These are phyloP conservation scores for Sebastes iracundus DNA, from an alignment of 2,797 vertebrate genomes.

Conservation along the genomic window DNA sequence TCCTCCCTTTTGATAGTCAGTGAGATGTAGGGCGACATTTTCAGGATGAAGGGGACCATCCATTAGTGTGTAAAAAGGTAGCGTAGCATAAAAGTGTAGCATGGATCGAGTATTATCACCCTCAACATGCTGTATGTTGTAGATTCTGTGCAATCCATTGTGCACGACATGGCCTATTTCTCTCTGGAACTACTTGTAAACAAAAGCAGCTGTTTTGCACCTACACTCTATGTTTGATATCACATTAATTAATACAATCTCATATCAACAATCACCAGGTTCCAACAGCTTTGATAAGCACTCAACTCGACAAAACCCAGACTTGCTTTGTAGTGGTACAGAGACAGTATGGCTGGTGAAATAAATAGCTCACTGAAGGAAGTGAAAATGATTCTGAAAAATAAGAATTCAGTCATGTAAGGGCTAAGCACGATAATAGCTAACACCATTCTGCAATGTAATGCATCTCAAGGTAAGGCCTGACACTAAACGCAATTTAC, in stretches of 20 bases:
- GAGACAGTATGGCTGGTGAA: background rate
- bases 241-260: slow-evolving; percentile 3
- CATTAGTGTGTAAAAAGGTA: background rate
- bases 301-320: slow-evolving; percentile 4
- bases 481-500: background rate
- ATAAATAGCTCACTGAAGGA: slow-evolving; percentile 1
- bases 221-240: background rate
- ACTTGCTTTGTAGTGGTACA: background rate
- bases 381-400: background rate
- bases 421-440: background rate
- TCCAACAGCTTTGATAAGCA: slow-evolving; percentile 12
- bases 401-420: background rate
- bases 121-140: background rate
- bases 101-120: background rate
- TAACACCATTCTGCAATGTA: background rate
- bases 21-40: background rate
- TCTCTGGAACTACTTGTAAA: background rate
- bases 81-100: background rate
- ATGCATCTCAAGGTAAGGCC: background rate
- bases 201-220: background rate
- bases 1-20: background rate
- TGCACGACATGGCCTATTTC: background rate
- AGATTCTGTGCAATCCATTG: background rate
- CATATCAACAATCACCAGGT: background rate
- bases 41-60: background rate